A percentile compares a stretch with the other conserved stretches of the same genome.
These are phyloP conservation scores for Todus mexicanus DNA, from an alignment of 2,797 vertebrate species.

Conservation along the genomic window DNA sequence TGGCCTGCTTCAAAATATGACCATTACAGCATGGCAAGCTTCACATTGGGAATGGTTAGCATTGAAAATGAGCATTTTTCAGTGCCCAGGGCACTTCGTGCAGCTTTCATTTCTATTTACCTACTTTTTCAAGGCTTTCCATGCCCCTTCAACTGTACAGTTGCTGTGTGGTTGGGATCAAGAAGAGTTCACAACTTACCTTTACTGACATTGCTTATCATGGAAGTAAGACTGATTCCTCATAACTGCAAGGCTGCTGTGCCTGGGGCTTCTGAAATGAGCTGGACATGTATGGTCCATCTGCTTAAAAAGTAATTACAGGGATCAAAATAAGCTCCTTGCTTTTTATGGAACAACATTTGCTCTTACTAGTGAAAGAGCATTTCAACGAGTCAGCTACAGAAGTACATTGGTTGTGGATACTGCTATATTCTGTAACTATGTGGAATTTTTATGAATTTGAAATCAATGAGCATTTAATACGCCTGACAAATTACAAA, in stretches of 20 bases:
- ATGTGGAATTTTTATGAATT: background rate
- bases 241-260: background rate
- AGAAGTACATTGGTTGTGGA: background rate
- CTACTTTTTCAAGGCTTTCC: background rate
- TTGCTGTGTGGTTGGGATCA: background rate
- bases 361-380: background rate
- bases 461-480: background rate
- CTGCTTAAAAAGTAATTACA: slow-evolving; percentile 30
- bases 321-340: slow-evolving; percentile 16
- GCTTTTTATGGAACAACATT: slow-evolving; percentile 29
- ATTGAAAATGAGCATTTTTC: background rate
- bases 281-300: background rate
- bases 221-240: background rate
- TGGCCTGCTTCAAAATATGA: background rate
- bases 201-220: background rate
- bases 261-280: background rate
- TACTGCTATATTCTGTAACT: background rate
- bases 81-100: background rate
- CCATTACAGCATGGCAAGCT: background rate
- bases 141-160: background rate
- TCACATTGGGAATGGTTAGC: background rate
- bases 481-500: background rate
- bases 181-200: background rate
- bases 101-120: background rate
- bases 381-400: background rate